Conservation (phyloP, 2,888 invertebrate species). For the Diadromus collaris region DNA sequence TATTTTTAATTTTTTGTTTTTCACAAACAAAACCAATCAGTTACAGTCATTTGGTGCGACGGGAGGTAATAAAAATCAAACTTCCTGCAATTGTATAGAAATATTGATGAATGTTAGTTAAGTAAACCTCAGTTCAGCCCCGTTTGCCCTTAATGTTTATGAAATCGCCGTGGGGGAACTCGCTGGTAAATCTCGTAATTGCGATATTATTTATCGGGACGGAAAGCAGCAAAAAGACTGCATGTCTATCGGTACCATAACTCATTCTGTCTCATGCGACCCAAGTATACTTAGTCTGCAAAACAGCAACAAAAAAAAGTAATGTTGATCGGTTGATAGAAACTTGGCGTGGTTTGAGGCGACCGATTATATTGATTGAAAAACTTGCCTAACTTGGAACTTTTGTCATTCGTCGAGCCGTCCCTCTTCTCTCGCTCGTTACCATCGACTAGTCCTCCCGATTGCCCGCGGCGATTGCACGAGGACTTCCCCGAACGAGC, state of each 20-base stretch:
- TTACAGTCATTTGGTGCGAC: too few species aligned
- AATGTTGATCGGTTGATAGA: not conserved
- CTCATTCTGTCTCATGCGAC: not conserved
- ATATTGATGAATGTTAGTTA: too few species aligned
- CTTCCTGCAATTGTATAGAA: too few species aligned
- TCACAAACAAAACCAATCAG: too few species aligned
- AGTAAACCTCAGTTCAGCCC: not conserved
- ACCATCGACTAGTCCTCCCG: constrained; percentile 4
- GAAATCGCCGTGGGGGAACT: not conserved
- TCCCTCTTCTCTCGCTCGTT: constrained; percentile 7
- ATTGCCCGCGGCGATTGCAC: constrained; percentile 14
- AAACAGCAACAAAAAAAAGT: not conserved
- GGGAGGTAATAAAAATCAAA: too few species aligned
- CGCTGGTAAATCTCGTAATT: not conserved
- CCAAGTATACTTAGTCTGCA: not conserved
- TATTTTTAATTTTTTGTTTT: too few species aligned
- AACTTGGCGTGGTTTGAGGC: constrained; percentile 14
- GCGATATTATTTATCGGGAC: not conserved
- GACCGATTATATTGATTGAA: constrained; percentile 33
- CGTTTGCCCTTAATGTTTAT: not conserved
- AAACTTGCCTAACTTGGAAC: constrained; percentile 31
- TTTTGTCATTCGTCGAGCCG: constrained; percentile 12
- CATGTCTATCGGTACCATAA: not conserved
- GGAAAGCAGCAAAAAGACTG: not conserved
- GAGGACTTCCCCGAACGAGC: not conserved